Base-by-base conservation (phyloP, 2,888 invertebrate genomes). In the Melangyna quadrimaculata region DNA sequence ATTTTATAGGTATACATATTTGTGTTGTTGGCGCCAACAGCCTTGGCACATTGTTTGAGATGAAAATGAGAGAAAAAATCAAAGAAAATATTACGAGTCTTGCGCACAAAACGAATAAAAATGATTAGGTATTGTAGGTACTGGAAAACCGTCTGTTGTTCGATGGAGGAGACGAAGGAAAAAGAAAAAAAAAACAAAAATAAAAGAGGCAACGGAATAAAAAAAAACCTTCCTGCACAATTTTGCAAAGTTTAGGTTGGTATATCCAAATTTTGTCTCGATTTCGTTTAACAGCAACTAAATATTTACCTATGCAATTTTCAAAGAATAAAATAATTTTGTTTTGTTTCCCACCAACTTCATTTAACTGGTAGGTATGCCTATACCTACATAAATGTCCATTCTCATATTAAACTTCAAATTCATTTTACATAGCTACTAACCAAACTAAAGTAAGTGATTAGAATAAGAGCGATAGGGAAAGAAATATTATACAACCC, bases 41-140 rank as follows among this genome's bases (percentile, higher is more conserved):
- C 83, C 83, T 83, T 83, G 78, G 65, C 70, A 78, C 32, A 74
- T 65, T 83, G 83, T 78, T 83, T 74, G 63, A 74, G 83, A 78
- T 70, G 51, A 59, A 35, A 57, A 71, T 35, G n/a, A 40, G 37
- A 37, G 3, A 12, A 17, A 35, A 19, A 53, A n/a, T 3, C 10
- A 63, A 48, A n/a, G 12, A 24, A 51, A 51, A 24, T n/a, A 14
- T 51, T 51, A 48, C 48, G n/a, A 63, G 78, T 19, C 83, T 74
- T 83, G 83, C 83, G 83, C 83, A 83, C 27, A 65, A 63, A 45
- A 19, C 7, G 7, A 51, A 51, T 7, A 51, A 7, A 29, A 40
- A n/a, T 19, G n/a, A 32, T n/a, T n/a, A n/a, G n/a, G n/a, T n/a
- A n/a, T 19, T 19, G 3, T 17, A n/a, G n/a, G 5, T n/a, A 14